Conservation (phyloP, 2,888 invertebrate genomes). For the Aethes cnicana region DNA sequence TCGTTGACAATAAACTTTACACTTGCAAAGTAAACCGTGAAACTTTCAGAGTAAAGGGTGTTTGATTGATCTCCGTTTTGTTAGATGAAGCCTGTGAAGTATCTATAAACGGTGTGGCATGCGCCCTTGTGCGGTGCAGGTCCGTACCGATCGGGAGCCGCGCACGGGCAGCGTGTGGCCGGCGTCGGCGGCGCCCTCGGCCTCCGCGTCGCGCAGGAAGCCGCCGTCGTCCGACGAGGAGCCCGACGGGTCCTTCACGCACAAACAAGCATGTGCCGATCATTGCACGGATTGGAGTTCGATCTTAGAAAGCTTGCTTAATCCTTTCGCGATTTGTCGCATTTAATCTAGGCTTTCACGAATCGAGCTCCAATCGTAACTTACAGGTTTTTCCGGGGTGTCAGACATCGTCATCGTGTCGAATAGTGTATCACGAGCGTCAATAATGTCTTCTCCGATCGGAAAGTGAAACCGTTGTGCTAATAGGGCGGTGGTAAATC, state of each 20-base stretch:
- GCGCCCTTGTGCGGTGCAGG: slow-evolving; percentile 43
- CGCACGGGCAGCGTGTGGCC: slow-evolving; percentile 81
- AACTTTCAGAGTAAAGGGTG: too few species aligned
- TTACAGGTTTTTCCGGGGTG: slow-evolving; percentile 49
- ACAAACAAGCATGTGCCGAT: slow-evolving; percentile 67
- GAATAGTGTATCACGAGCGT: slow-evolving; percentile 48
- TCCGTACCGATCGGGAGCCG: slow-evolving; percentile 78
- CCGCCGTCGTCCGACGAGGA: slow-evolving; percentile 81
- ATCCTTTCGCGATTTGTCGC: slow-evolving; percentile 24
- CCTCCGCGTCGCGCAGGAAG: slow-evolving; percentile 68
- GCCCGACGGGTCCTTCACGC: slow-evolving; percentile 76
- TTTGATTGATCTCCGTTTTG: neutral
- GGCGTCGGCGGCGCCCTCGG: slow-evolving; percentile 61
- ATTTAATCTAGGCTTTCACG: slow-evolving; percentile 15
- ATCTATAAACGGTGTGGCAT: slow-evolving; percentile 7
- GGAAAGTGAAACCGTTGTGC: slow-evolving; percentile 67
- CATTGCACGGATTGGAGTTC: slow-evolving; percentile 20
- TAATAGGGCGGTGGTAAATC: slow-evolving; percentile 65
- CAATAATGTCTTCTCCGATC: slow-evolving; percentile 54
- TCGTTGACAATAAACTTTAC: too few species aligned
- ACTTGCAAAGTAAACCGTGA: too few species aligned
- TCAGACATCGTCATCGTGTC: slow-evolving; percentile 43
- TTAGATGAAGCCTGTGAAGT: neutral
- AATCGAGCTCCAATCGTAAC: slow-evolving; percentile 43
- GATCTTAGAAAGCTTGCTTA: slow-evolving; percentile 13